Percentiles rank a stretch among this genome's conserved stretches.
phyloP scores from a whole-genome alignment of 2,113 vertebrate genomes.

The Condylura cristata region DNA sequence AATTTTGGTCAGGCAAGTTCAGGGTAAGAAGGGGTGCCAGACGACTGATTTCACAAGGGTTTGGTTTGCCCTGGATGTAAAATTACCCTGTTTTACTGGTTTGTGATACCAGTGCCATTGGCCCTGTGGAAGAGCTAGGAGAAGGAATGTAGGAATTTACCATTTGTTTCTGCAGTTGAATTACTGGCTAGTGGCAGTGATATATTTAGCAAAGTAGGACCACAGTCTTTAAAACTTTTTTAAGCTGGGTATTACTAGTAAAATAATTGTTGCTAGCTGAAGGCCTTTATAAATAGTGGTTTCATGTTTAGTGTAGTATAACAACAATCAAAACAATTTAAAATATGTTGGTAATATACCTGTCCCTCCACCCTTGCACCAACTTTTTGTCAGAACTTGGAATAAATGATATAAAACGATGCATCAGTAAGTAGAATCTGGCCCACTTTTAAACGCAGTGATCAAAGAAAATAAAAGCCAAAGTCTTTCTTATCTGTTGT shows the following conservation, averaged over 20 bases:
- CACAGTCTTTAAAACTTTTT: not conserved
- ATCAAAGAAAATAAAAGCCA: not conserved
- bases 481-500: not conserved
- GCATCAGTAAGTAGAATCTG: not conserved
- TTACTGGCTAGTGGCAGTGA: not conserved
- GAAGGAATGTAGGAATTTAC: not conserved
- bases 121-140: not conserved
- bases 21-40: not conserved
- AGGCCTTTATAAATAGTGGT: not conserved
- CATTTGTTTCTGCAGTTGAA: not conserved
- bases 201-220: not conserved
- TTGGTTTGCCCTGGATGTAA: not conserved
- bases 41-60: not conserved
- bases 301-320: not conserved
- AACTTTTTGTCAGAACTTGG: not conserved
- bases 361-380: not conserved
- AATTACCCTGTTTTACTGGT: not conserved
- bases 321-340: not conserved
- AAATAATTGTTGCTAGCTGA: slow-evolving; percentile 33
- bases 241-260: not conserved
- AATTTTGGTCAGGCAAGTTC: not conserved
- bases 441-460: not conserved
- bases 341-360: not conserved
- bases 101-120: not conserved
- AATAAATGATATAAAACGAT: slow-evolving; percentile 11